Evolutionary conservation across 2,888 invertebrate genomes (phyloP).

Genomic region (Chelonus formosanus): DNA sequence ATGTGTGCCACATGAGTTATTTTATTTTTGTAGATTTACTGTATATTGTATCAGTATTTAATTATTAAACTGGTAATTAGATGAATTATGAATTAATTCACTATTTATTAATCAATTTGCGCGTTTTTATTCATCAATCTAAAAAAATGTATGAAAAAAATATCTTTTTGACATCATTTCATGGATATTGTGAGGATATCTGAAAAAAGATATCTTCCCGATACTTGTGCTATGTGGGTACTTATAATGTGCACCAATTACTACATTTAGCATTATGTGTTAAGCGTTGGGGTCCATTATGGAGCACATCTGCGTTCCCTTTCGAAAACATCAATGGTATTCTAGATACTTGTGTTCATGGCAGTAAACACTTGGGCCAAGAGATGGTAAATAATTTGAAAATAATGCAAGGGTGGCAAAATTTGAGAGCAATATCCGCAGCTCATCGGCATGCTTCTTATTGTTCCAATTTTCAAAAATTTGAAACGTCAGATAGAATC

Average conservation of each 20-base stretch:
- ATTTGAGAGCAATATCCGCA: constrained; percentile 26
- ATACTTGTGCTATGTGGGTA: no score
- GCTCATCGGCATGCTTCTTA: constrained; percentile 9
- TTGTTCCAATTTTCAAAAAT: neutral
- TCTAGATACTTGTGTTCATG: constrained; percentile 38
- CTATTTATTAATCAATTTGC: no score
- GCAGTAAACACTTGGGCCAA: constrained; percentile 36
- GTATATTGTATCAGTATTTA: no score
- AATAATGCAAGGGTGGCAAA: constrained; percentile 37
- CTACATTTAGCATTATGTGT: constrained; percentile 38
- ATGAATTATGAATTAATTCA: no score
- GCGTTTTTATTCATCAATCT: no score
- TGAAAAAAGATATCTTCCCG: no score
- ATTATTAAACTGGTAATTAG: no score
- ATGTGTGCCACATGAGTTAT: no score
- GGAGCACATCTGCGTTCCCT: constrained; percentile 40
- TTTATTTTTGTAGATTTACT: no score
- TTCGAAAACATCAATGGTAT: constrained; percentile 44
- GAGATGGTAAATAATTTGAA: constrained; percentile 38
- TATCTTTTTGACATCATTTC: no score
- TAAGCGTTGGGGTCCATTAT: constrained; percentile 43
- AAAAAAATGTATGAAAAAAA: no score
- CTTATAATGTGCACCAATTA: constrained; percentile 45
- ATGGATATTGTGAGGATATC: no score
- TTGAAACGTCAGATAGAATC: constrained; percentile 11